A percentile compares a stretch with the other conserved stretches of the same genome.
Evolutionary conservation across 2,113 vertebrate genomes (phyloP).

Genomic region (Myrmecobius fasciatus): DNA sequence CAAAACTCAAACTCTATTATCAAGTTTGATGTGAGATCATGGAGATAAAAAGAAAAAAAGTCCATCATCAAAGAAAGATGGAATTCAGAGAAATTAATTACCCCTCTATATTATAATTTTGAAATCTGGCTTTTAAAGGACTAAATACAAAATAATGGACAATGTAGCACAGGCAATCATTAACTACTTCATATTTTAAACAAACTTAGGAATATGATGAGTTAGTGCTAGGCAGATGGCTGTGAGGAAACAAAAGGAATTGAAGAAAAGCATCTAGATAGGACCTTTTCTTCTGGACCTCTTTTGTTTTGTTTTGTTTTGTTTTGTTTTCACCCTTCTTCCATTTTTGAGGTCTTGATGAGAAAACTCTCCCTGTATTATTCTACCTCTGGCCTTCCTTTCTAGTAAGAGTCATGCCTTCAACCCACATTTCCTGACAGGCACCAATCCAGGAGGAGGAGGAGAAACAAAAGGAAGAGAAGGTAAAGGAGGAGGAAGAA

Average conservation of each 20-base stretch:
- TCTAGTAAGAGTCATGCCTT: neutral
- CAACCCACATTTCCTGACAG: neutral
- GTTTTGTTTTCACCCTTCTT: neutral
- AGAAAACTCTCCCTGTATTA: neutral
- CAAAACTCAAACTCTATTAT: neutral
- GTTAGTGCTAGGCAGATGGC: neutral
- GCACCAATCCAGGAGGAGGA: neutral
- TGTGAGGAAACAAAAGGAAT: neutral
- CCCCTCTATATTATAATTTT: neutral
- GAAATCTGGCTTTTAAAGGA: constrained; percentile 1
- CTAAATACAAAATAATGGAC: neutral
- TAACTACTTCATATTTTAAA: neutral
- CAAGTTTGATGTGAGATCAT: neutral
- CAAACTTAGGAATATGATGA: neutral
- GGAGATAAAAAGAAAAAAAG: neutral
- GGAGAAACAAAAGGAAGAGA: too few relatives aligned
- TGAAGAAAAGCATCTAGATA: neutral
- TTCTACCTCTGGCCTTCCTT: neutral
- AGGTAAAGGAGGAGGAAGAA: too few relatives aligned
- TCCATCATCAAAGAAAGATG: neutral
- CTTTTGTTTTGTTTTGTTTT: too few relatives aligned
- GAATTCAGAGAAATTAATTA: constrained; percentile 12
- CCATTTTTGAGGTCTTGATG: too few relatives aligned
- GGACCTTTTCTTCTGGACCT: neutral
- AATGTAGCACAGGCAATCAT: too few relatives aligned